Evolutionary conservation across 1,140 invertebrate genomes (phyloP), one percentile per base, ranked within the genome.

Genomic region (Pinna nobilis): DNA sequence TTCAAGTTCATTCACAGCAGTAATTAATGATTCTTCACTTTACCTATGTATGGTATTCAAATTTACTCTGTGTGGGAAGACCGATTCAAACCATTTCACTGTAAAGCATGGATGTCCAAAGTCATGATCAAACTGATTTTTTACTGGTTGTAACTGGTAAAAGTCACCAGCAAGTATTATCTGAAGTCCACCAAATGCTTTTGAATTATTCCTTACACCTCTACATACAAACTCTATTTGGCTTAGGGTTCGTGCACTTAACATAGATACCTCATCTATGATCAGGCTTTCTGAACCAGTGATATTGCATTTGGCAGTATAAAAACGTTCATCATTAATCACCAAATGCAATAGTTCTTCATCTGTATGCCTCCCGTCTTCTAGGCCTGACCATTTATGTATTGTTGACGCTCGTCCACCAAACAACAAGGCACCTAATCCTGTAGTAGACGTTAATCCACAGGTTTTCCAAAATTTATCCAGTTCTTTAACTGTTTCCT

Each of bases 121-220:
- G 28, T 76, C 74, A 33, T 59, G 53, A 65, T 71, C 71, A 13
- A 64, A 23, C 32, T 69, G 30, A 66, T 64, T 65, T 30, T 50
- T 23, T 7, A 76, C 74, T 6, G 68, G 74, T 37, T 61, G 74
- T 7, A 76, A 39, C 37, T 76, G 74, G 35, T 59, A 66, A 55
- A 76, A 76, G 35, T 76, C 74, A 33, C 53, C 74, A 71, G 37
- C 41, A 6, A 70, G 44, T 2, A 76, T 32, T 5, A 76, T 55
- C 51, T 65, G 61, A 18, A 76, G 7, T 15, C 61, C 61, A 6
- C 74, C 67, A 44, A 64, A 41, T 6, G 47, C n/a, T 44, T 28
- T 63, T 18, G 25, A 13, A 49, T 65, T 47, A 28, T 68, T 20
- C 47, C 39, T 69, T 13, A 60, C 32, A 33, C 41, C 20, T 32